Evolutionary conservation across 2,888 invertebrate genomes (phyloP).

Genomic region (Sarcophaga caerulescens): DNA sequence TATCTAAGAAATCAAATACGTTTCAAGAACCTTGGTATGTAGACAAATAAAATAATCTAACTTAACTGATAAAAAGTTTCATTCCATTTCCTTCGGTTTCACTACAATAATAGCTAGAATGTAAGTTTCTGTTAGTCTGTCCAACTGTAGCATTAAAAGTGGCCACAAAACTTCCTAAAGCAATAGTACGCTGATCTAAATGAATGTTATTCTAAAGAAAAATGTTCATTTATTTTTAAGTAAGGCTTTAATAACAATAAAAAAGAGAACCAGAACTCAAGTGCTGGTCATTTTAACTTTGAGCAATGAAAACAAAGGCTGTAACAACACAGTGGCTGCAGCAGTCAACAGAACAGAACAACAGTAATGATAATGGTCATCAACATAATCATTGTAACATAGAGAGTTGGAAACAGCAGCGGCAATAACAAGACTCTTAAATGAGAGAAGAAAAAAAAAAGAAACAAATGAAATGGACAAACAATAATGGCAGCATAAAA

Average conservation of each 20-base stretch:
- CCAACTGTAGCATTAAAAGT: too few relatives aligned
- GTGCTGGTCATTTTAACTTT: conserved; percentile 29
- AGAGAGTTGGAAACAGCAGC: not conserved
- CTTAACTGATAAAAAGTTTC: too few relatives aligned
- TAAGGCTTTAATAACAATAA: conserved; percentile 21
- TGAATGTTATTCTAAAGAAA: conserved; percentile 41
- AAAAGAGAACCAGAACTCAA: not conserved
- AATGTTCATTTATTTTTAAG: conserved; percentile 26
- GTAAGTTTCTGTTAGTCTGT: too few relatives aligned
- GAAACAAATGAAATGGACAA: not conserved
- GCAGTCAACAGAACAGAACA: not conserved
- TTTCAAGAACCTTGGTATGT: too few relatives aligned
- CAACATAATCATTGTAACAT: conserved; percentile 24
- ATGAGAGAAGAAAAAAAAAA: not conserved
- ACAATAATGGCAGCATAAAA: too few relatives aligned
- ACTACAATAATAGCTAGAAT: too few relatives aligned
- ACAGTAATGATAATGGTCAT: conserved; percentile 38
- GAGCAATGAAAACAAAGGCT: not conserved
- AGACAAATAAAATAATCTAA: too few relatives aligned
- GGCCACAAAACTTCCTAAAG: conserved; percentile 1
- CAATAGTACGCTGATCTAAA: not conserved
- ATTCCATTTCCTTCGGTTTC: too few relatives aligned
- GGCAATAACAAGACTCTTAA: conserved; percentile 18
- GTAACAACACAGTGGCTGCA: too few relatives aligned
- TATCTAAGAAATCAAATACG: too few relatives aligned